Evolutionary conservation across 37 sponge, comb jelly and placozoan genomes (phyloP), one percentile per base, ranked within the genome.

Genomic region (Hormiphora californensis): DNA sequence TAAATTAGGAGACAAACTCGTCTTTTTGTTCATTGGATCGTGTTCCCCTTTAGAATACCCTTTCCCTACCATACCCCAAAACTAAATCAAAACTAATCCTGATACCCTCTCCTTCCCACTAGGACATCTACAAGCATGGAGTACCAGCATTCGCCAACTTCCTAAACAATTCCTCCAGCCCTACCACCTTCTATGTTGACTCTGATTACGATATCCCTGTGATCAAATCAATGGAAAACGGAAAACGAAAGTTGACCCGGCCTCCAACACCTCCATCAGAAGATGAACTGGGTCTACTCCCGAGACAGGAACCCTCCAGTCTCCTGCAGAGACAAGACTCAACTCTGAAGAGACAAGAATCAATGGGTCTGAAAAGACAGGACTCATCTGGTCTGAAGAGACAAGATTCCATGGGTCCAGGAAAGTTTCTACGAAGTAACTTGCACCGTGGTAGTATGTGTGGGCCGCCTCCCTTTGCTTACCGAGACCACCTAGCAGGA

Each of bases 41-140:
- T n/a, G n/a, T n/a, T n/a, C n/a, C n/a, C n/a, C n/a, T n/a, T n/a
- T n/a, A n/a, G n/a, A n/a, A n/a, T n/a, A n/a, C n/a, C n/a, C n/a
- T n/a, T n/a, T n/a, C n/a, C n/a, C n/a, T n/a, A n/a, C n/a, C n/a
- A n/a, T n/a, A n/a, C n/a, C n/a, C n/a, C n/a, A n/a, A n/a, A n/a
- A n/a, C n/a, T n/a, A n/a, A n/a, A n/a, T n/a, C n/a, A n/a, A n/a
- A n/a, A n/a, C n/a, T n/a, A n/a, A n/a, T n/a, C n/a, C n/a, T n/a
- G n/a, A n/a, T n/a, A n/a, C 61, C 7, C 53, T 49, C 15, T 5
- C n/a, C n/a, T 12, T 30, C 23, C 61, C n/a, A 23, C 35, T 11
- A 73, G 81, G 81, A 73, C 38, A 73, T 73, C 44, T 73, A 73
- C 81, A 73, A 73, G 43, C 81, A 73, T 41, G 81, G 44, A 4